Evolutionary conservation across 2,888 invertebrate genomes (phyloP).

Genomic region (Eledone cirrhosa): DNA sequence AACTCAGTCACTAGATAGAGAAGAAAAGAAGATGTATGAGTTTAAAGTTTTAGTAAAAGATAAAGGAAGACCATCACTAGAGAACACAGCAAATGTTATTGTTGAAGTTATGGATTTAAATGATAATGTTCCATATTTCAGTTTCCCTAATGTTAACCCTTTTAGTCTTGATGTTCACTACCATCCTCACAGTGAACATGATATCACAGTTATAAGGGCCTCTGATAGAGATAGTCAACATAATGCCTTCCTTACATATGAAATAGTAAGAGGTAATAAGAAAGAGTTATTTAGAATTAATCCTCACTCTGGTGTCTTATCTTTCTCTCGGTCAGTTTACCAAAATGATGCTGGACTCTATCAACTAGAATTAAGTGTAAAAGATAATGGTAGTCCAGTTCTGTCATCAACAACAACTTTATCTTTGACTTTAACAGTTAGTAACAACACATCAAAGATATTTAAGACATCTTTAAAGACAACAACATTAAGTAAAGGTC

Average conservation of each 20-base stretch:
- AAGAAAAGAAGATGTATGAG: constrained; percentile 34
- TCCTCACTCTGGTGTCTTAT: constrained; percentile 64
- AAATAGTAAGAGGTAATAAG: constrained; percentile 63
- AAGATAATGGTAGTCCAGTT: constrained; percentile 1
- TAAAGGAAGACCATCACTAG: constrained; percentile 30
- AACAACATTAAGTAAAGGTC: neutral
- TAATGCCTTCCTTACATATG: constrained; percentile 49
- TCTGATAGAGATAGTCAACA: constrained; percentile 46
- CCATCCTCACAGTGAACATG: constrained; percentile 39
- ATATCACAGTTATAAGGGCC: constrained; percentile 34
- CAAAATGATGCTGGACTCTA: neutral
- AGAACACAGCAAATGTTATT: constrained; percentile 40
- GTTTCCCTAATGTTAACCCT: constrained; percentile 32
- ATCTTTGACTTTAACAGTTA: neutral
- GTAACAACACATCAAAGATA: neutral
- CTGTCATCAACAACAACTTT: neutral
- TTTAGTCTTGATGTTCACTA: constrained; percentile 44
- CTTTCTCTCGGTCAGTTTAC: neutral
- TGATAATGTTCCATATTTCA: constrained; percentile 48
- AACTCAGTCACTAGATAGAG: constrained; percentile 45
- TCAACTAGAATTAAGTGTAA: too few relatives aligned
- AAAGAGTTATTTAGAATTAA: constrained; percentile 67
- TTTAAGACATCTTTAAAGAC: neutral
- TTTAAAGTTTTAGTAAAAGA: constrained; percentile 36
- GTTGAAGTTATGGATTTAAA: constrained; percentile 48